A percentile compares a stretch with the other conserved stretches of the same genome.
These are phyloP conservation scores for Zaprionus kolodkinae DNA, from an alignment of 1,140 invertebrate species.

Conservation along the genomic window DNA sequence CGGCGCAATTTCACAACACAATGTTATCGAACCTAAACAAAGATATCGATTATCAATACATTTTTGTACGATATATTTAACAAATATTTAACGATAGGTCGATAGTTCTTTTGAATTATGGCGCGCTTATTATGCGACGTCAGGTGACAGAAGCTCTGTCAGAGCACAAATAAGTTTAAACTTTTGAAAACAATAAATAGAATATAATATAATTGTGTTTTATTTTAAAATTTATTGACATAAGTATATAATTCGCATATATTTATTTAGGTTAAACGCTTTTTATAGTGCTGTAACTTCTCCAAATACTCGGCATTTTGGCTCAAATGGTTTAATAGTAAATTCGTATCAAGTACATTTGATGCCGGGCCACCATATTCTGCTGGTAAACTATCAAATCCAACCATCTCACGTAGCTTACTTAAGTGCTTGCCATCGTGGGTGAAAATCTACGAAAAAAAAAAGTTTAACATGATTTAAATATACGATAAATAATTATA, in stretches of 20 bases:
- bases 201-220: not conserved
- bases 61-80: not conserved
- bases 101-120: constrained; percentile 1
- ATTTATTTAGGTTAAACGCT: constrained; percentile 35
- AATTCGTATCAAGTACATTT: constrained; percentile 72
- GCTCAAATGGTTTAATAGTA: constrained; percentile 70
- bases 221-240: not conserved
- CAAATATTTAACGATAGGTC: not conserved
- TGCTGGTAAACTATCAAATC: constrained; percentile 69
- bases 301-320: constrained; percentile 63
- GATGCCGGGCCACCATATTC: constrained; percentile 73
- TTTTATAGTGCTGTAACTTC: constrained; percentile 67
- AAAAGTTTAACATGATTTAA: not conserved
- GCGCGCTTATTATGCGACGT: not conserved
- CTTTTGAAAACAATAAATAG: no score
- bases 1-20: constrained; percentile 68
- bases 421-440: constrained; percentile 74
- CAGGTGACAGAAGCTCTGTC: not conserved
- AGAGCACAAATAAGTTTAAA: no score
- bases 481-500: not conserved
- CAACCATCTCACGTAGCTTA: constrained; percentile 75
- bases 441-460: constrained; percentile 62
- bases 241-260: not conserved
- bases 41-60: not conserved
- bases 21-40: constrained; percentile 12